These are phyloP conservation scores for Equus przewalskii DNA, from an alignment of 2,113 vertebrate genomes.

Conservation along the genomic window DNA sequence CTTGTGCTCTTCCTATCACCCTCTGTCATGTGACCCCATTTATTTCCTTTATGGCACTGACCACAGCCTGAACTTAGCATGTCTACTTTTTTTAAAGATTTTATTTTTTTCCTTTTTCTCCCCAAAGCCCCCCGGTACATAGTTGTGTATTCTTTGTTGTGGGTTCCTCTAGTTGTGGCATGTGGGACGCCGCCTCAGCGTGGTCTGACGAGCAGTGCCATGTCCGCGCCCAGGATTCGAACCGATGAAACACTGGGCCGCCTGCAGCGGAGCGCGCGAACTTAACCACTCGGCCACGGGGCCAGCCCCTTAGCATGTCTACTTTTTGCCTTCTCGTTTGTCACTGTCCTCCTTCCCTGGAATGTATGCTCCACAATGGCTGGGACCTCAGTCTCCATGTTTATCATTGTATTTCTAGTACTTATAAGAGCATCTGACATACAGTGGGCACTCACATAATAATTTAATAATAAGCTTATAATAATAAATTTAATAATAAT, in stretches of 20 bases:
- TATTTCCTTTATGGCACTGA: background rate
- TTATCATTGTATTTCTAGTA: background rate
- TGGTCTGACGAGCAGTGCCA: too few relatives aligned
- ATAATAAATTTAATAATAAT: constrained; percentile 16
- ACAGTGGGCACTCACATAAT: background rate
- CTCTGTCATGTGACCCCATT: background rate
- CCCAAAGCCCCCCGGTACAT: too few relatives aligned
- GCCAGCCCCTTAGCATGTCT: background rate
- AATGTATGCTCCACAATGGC: background rate
- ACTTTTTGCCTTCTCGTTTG: background rate
- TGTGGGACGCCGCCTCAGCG: too few relatives aligned
- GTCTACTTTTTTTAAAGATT: background rate
- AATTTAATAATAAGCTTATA: background rate
- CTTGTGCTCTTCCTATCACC: background rate
- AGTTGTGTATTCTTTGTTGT: too few relatives aligned
- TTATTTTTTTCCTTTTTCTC: too few relatives aligned
- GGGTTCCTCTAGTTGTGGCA: too few relatives aligned
- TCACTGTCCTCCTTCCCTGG: background rate
- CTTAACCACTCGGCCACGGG: too few relatives aligned
- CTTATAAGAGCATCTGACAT: background rate
- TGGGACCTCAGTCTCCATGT: background rate
- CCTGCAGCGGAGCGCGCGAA: too few relatives aligned
- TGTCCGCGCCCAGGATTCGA: too few relatives aligned
- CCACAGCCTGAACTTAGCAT: background rate
- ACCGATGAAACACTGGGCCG: too few relatives aligned